A percentile compares a stretch with the other conserved stretches of the same genome.
These are phyloP conservation scores for Hemiprocne comata DNA, from an alignment of 2,113 vertebrate species.

Conservation along the genomic window DNA sequence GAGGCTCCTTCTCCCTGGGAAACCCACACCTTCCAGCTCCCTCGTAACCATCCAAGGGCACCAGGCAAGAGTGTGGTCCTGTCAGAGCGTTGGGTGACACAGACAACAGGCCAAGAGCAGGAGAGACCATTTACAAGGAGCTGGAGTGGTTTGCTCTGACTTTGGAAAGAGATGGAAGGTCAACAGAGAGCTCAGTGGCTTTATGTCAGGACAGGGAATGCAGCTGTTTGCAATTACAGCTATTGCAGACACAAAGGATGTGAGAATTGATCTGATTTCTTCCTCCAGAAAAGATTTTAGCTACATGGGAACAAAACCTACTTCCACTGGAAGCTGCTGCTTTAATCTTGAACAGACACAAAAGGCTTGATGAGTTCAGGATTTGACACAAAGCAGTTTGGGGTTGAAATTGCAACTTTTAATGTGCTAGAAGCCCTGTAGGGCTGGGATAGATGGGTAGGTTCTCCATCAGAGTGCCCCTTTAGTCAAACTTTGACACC, in stretches of 20 bases:
- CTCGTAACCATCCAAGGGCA: not conserved
- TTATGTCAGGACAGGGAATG: not conserved
- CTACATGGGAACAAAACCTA: not conserved
- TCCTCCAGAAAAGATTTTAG: not conserved
- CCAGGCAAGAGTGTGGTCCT: not conserved
- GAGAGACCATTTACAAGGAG: not conserved
- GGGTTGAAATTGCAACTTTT: not conserved
- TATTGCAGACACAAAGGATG: not conserved
- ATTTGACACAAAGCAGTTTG: not conserved
- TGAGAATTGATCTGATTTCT: not conserved
- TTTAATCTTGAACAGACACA: not conserved
- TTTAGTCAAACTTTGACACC: not conserved
- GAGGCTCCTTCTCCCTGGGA: not conserved
- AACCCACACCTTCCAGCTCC: not conserved
- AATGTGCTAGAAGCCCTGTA: not conserved
- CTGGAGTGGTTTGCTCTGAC: not conserved
- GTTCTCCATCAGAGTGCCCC: not conserved
- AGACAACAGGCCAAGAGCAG: not conserved
- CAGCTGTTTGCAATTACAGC: not conserved
- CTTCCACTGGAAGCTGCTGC: not conserved
- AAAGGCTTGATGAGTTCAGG: not conserved
- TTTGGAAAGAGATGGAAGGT: not conserved
- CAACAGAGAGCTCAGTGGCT: not conserved
- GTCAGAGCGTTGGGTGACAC: rapidly evolving
- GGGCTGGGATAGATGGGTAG: not conserved